phyloP scores from a whole-genome alignment of 2,797 vertebrate genomes.

The Spea hammondii region DNA sequence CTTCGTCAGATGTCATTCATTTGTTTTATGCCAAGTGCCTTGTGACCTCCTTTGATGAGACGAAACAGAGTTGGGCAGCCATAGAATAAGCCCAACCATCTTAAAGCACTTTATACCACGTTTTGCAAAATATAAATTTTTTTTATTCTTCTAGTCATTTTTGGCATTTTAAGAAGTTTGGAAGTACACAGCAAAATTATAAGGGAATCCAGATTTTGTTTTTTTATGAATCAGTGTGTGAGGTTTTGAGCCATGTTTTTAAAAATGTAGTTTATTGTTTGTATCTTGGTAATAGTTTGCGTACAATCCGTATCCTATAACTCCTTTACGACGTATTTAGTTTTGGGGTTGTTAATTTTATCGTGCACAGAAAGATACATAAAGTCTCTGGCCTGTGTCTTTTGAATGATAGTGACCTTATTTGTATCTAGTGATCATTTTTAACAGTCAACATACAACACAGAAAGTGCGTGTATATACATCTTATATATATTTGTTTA shows the following conservation, averaged over 20 bases:
- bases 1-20: neutral
- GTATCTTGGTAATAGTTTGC: too few relatives aligned
- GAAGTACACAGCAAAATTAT: neutral
- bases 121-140: neutral
- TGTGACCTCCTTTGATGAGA: neutral
- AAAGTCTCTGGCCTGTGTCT: too few relatives aligned
- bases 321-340: too few relatives aligned
- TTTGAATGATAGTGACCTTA: too few relatives aligned
- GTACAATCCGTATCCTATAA: too few relatives aligned
- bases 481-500: too few relatives aligned
- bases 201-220: neutral
- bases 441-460: too few relatives aligned
- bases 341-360: too few relatives aligned
- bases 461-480: too few relatives aligned
- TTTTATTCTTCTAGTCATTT: neutral
- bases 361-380: too few relatives aligned
- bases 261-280: too few relatives aligned
- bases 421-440: too few relatives aligned
- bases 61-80: neutral
- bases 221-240: neutral
- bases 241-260: neutral
- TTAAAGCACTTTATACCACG: neutral
- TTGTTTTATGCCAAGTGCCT: neutral
- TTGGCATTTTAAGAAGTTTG: neutral
- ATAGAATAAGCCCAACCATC: neutral